These are phyloP conservation scores for Timema cristinae DNA, from an alignment of 2,888 invertebrate genomes.

Conservation along the genomic window DNA sequence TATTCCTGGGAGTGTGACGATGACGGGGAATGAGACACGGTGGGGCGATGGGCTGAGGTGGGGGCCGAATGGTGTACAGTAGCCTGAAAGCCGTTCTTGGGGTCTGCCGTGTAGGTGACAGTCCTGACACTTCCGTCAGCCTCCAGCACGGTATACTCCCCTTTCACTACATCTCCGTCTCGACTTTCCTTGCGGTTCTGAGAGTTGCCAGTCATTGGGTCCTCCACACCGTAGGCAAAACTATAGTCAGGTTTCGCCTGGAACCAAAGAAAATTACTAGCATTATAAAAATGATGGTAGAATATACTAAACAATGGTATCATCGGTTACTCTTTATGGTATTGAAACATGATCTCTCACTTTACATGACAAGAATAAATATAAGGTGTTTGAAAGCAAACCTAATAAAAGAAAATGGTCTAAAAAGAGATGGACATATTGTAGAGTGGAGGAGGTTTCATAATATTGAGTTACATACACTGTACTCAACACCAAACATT, in stretches of 20 bases:
- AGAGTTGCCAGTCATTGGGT: conserved; percentile 65
- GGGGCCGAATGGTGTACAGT: conserved; percentile 40
- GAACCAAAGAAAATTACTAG: conserved; percentile 28
- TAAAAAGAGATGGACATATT: too few relatives aligned
- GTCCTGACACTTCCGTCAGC: conserved; percentile 69
- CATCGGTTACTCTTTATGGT: too few relatives aligned
- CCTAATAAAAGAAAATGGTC: too few relatives aligned
- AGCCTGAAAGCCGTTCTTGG: conserved; percentile 68
- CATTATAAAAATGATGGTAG: too few relatives aligned
- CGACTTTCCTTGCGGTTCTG: conserved; percentile 69
- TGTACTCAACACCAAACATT: too few relatives aligned
- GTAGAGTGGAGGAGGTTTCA: too few relatives aligned
- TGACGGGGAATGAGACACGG: not conserved
- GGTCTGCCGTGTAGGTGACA: conserved; percentile 70
- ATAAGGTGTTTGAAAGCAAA: too few relatives aligned
- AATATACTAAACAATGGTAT: too few relatives aligned
- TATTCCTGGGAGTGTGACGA: too few relatives aligned
- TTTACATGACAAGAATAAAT: too few relatives aligned
- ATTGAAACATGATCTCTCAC: too few relatives aligned
- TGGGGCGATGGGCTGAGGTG: conserved; percentile 15
- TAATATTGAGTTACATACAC: too few relatives aligned
- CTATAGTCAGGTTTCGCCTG: conserved; percentile 72
- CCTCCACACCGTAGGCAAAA: conserved; percentile 72
- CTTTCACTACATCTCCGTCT: conserved; percentile 66
- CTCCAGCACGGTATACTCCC: conserved; percentile 69